Evolutionary conservation across 2,113 vertebrate genomes (phyloP), one percentile per base, ranked within the genome.

Genomic region (Eolophus roseicapilla): DNA sequence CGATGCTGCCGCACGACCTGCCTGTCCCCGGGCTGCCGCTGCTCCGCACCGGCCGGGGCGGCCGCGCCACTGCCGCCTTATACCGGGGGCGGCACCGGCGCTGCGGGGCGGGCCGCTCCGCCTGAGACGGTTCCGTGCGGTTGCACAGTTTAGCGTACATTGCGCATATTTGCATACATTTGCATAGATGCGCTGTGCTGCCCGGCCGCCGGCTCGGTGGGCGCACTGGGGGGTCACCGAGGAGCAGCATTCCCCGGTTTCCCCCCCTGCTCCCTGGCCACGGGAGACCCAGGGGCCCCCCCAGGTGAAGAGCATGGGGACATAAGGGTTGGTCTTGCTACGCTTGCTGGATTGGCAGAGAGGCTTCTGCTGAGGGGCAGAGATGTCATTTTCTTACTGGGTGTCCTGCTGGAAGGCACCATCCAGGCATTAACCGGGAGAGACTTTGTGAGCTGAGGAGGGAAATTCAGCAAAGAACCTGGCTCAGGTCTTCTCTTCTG

Each of bases 81-180:
- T 91, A 96, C 21, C 55, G 74, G 74, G 92, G 96, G 96, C 81
- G 95, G 92, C 78, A 74, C 88, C 78, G 68, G 39, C 8, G 33
- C 52, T 80, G 35, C 53, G 46, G 81, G 81, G 73, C 64, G 89
- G 70, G 2, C 8, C 5, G 43, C 70, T 67, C 70, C 81, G 29
- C 92, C 93, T 67, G 37, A 11, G 4, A 35, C 17, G 1, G 47
- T 9, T 52, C 59, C 43, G 2, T 10, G 6, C 18, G 6, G 35
- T 55, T 18, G 16, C 79, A 69, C 0, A 47, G 14, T 47, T 44
- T 33, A 21, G 52, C 28, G 23, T 43, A 2, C 8, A 7, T 8
- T 17, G 67, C 25, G 3, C 29, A 0, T 6, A 47, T 62, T 76
- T 65, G 44, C 71, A n/a, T 11, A 2, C 3, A 43, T 62, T 80